Conservation (phyloP, 1,140 invertebrate genomes). For the Macrostomum lignano region DNA sequence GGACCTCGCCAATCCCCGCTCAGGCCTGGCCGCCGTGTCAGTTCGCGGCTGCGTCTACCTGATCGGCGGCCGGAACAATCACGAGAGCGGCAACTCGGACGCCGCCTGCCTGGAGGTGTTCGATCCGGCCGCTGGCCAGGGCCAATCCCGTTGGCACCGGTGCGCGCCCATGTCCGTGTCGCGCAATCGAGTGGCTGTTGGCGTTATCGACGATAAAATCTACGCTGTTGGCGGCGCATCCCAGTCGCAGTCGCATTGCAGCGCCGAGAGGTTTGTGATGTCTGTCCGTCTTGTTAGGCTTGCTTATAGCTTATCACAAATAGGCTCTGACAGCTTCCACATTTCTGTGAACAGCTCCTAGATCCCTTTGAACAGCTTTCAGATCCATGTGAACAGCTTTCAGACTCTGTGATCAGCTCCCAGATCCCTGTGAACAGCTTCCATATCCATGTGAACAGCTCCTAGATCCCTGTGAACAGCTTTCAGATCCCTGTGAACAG, state of each 20-base stretch:
- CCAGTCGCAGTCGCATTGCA: neutral
- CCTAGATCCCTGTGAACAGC: too few species aligned
- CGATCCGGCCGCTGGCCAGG: slow-evolving; percentile 41
- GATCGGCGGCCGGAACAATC: slow-evolving; percentile 61
- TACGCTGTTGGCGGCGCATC: slow-evolving; percentile 60
- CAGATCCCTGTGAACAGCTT: too few species aligned
- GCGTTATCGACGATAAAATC: slow-evolving; percentile 58
- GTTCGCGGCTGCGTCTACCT: slow-evolving; percentile 51
- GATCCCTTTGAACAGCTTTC: too few species aligned
- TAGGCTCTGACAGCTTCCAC: neutral
- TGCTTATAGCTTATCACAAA: neutral
- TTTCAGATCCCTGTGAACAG: too few species aligned
- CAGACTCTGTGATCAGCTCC: too few species aligned
- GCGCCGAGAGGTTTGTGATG: neutral
- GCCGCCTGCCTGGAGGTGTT: slow-evolving; percentile 45
- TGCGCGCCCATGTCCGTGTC: slow-evolving; percentile 42
- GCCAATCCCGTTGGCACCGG: too few species aligned
- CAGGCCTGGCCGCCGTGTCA: slow-evolving; percentile 38
- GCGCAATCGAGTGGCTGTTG: slow-evolving; percentile 54
- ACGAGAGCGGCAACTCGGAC: slow-evolving; percentile 40
- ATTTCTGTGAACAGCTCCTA: slow-evolving; percentile 1
- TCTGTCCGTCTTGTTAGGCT: neutral
- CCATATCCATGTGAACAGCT: too few species aligned
- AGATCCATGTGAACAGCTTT: too few species aligned
- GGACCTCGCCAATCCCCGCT: slow-evolving; percentile 46